These are phyloP conservation scores for Amblyraja radiata DNA, from an alignment of 2,797 vertebrate species.

Conservation along the genomic window DNA sequence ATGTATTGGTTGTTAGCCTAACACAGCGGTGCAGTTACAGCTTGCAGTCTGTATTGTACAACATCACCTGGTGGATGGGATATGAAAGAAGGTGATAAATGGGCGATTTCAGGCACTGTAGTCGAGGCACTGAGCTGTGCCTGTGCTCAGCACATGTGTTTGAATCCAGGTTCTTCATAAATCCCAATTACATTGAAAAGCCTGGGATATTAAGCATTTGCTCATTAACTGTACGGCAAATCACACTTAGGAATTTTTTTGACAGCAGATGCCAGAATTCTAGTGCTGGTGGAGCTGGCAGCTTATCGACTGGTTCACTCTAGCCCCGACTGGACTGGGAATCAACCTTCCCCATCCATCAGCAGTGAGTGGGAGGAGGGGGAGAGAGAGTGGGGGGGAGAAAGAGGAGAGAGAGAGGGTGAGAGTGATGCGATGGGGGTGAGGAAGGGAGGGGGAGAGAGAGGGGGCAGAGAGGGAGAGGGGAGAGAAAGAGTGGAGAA, in stretches of 20 bases:
- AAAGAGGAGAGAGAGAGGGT: no score
- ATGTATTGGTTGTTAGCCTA: background rate
- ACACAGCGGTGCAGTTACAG: background rate
- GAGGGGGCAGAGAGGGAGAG: no score
- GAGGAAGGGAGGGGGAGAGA: no score
- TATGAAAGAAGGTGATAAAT: background rate
- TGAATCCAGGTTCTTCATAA: slow-evolving; percentile 61
- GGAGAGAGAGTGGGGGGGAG: no score
- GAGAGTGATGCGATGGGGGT: no score
- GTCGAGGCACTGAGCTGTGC: background rate
- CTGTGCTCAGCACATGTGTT: slow-evolving; percentile 55
- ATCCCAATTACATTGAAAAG: slow-evolving; percentile 67
- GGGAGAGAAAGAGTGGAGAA: no score
- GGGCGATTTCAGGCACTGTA: background rate
- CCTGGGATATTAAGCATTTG: slow-evolving; percentile 70
- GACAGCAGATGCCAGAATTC: slow-evolving; percentile 71
- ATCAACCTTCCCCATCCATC: slow-evolving; percentile 63
- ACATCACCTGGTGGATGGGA: background rate
- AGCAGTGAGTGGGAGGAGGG: slow-evolving; percentile 62
- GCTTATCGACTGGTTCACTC: slow-evolving; percentile 81
- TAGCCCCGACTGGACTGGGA: slow-evolving; percentile 62
- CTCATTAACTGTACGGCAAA: slow-evolving; percentile 88
- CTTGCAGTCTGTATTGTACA: background rate
- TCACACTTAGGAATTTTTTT: slow-evolving; percentile 63
- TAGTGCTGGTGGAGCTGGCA: slow-evolving; percentile 95